Percentiles rank a stretch among this genome's conserved stretches.
Conservation (phyloP, 1,140 invertebrate species). For the Drosophila pectinifera region DNA sequence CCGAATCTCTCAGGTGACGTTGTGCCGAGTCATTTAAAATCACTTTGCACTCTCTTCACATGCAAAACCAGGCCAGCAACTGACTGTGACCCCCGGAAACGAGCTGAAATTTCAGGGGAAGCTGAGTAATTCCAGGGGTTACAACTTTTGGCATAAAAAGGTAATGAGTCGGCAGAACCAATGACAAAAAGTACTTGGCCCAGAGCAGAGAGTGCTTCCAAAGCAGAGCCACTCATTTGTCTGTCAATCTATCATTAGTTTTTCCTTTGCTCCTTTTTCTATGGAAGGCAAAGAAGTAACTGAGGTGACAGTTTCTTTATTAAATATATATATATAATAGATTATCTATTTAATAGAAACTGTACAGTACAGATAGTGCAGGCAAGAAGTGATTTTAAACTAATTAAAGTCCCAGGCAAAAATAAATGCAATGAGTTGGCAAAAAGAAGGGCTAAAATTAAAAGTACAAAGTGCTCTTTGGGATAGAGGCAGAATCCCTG, state of each 20-base stretch:
- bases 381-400: neutral
- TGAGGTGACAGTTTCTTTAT: no score
- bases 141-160: constrained; percentile 19
- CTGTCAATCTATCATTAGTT: constrained; percentile 7
- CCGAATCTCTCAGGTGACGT: constrained; percentile 12
- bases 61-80: constrained; percentile 3
- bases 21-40: constrained; percentile 41
- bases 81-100: neutral
- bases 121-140: constrained; percentile 4
- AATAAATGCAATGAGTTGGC: neutral
- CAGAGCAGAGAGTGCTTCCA: neutral
- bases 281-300: no score
- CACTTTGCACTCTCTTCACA: constrained; percentile 6
- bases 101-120: neutral
- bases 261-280: neutral
- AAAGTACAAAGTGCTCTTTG: no score
- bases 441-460: neutral
- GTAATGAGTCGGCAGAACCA: constrained; percentile 15
- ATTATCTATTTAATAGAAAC: no score
- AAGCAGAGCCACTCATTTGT: constrained; percentile 8
- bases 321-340: no score
- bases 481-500: no score
- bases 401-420: neutral
- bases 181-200: neutral
- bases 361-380: no score